Evolutionary conservation across 2,888 invertebrate species (phyloP), one percentile per base, ranked within the genome.

Genomic region (Neocrepidodera transversa): DNA sequence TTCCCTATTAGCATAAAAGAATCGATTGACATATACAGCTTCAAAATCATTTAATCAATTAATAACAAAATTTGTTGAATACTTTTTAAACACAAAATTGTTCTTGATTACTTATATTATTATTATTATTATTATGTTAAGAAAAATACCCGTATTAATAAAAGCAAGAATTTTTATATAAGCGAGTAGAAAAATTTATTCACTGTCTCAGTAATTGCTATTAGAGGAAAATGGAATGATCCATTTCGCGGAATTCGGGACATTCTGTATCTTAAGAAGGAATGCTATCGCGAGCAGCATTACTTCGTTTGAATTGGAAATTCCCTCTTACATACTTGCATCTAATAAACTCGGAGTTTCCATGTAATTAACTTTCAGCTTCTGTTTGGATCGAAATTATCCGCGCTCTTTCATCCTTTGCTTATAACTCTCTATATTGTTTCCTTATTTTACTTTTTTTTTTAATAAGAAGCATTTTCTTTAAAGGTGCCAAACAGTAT

Each of bases 311-410:
- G 78, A 79, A 79, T 79, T 79, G 79, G 78, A 79, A 79, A 79
- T 79, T 79, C 79, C 73, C 78, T 74, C 75, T 76, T 78, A 79
- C 79, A 79, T 79, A 79, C 78, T 79, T 79, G 78, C 77, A 78
- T 78, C 78, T 79, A 79, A 79, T 79, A 79, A 79, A 79, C 78
- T 78, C 71, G 62, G 75, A 78, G 78, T 78, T 79, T 78, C 77
- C 77, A 78, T 78, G 78, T 79, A 79, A 79, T 79, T 79, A 79
- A 79, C 79, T 79, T 78, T 74, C 73, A 71, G 74, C 71, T 74
- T 64, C 71, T 70, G 70, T 73, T 68, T 66, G 68, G 68, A 74
- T 54, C 54, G 54, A 45, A 54, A 45, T 54, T 40, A 54, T 54
- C 54, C 45, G 17, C 45, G 45, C 53, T 45, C 35, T 14, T 16